Percentiles rank a stretch among this genome's conserved stretches.
Conservation (phyloP, 1,140 invertebrate genomes). For the Drosophila obscura region DNA sequence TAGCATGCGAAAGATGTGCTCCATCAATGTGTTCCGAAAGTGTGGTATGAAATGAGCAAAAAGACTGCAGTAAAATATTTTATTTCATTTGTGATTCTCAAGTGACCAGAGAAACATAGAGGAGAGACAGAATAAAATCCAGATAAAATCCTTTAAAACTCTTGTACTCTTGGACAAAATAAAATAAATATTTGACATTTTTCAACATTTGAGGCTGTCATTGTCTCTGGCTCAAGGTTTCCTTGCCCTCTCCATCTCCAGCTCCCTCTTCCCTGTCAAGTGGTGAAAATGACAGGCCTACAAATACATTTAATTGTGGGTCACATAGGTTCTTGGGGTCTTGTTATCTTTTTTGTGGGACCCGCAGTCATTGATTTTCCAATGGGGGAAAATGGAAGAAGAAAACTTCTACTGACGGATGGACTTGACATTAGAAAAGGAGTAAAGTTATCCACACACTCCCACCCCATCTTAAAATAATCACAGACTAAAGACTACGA, state of each 20-base stretch:
- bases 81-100: slow-evolving; percentile 66
- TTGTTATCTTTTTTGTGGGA: slow-evolving; percentile 21
- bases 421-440: no score
- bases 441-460: no score
- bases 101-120: slow-evolving; percentile 23
- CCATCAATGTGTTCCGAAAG: slow-evolving; percentile 50
- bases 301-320: slow-evolving; percentile 77
- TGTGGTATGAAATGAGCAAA: slow-evolving; percentile 71
- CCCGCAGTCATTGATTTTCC: slow-evolving; percentile 26
- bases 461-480: no score
- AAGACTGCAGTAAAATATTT: slow-evolving; percentile 64
- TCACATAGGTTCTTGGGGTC: slow-evolving; percentile 28
- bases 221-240: no score
- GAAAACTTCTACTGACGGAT: no score
- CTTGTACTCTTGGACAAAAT: slow-evolving; percentile 41
- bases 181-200: slow-evolving; percentile 75
- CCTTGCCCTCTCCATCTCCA: slow-evolving; percentile 25
- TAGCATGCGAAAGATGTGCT: slow-evolving; percentile 43
- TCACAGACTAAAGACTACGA: no score
- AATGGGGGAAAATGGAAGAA: no score
- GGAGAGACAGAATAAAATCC: neutral
- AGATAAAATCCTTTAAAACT: slow-evolving; percentile 51
- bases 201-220: slow-evolving; percentile 4
- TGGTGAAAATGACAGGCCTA: slow-evolving; percentile 74
- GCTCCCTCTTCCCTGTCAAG: slow-evolving; percentile 16